Evolutionary conservation across 2,113 vertebrate genomes (phyloP), one percentile per base, ranked within the genome.

Genomic region (Numida meleagris): DNA sequence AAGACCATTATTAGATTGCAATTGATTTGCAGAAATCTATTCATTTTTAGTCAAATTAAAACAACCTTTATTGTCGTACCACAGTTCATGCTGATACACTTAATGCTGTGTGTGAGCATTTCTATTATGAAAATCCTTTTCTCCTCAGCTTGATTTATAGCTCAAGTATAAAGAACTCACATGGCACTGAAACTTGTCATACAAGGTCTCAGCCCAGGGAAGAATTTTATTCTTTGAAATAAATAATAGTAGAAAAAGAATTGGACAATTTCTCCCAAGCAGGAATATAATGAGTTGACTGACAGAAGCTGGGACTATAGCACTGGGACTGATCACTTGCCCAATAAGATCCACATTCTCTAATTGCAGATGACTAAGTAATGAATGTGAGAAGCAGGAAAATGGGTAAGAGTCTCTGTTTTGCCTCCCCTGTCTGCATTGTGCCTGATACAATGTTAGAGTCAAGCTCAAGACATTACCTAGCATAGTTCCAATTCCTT

Each of bases 11-110:
- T 89, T 96, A 96, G 61, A 87, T 45, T 91, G 62, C 81, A 95
- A 86, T 90, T 89, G 82, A 96, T 95, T 97, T 70, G 68, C 57
- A 90, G 88, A 76, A 95, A 95, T 72, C 58, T 92, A 84, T 95
- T 96, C 77, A 89, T 82, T 96, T 89, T 94, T 82, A 91, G 73
- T 92, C 90, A 96, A 96, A 97, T 96, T 96, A 93, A 88, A 97
- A 81, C 73, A 95, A 83, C 61, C 42, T 95, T 96, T 77, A 94
- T 90, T 96, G 84, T 86, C 80, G 82, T 93, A 55, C 84, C 71
- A 86, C 53, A 96, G 70, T 95, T 94, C 95, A 82, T 57, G 92
- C 94, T 96, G 77, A 85, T 91, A 79, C n/a, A 90, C 78, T 87
- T 89, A 94, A 78, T 70, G 63, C 77, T 34, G 65, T 66, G 25